Evolutionary conservation across 1,140 invertebrate species (phyloP), one percentile per base, ranked within the genome.

Genomic region (Orius insidiosus): DNA sequence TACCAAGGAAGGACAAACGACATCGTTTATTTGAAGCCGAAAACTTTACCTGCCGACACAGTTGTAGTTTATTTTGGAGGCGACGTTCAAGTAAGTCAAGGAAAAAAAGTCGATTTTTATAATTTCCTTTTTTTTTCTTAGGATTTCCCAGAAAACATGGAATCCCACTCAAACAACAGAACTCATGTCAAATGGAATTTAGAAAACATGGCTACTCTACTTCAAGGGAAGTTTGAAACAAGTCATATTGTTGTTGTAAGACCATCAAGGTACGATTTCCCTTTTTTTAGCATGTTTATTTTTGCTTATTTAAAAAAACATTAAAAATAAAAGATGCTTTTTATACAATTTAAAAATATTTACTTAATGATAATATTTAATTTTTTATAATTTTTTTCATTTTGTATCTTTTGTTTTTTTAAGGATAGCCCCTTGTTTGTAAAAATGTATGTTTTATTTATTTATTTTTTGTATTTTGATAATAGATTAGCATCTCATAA

Each of bases 61-160:
- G 68, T 72, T 14, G 69, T 85, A 36, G 69, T 88, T 9, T 88
- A 74, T 63, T 89, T 87, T 64, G 82, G 83, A 11, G 85, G 85
- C 31, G 85, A 88, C 64, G 74, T 86, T n/a, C 85, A 87, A 71
- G 81, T 83, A 62, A 37, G 40, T 31, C 14, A 31, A 10, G 3
- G 13, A 3, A 3, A 35, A 15, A 10, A 35, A n/a, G n/a, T n/a
- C n/a, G n/a, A n/a, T n/a, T n/a, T n/a, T n/a, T 31, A 31, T 10
- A 33, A 5, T 45, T 30, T 9, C 10, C 9, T 16, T 37, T 8
- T 14, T 14, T 42, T 36, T 35, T 34, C 19, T 45, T 58, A 86
- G 80, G 82, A 88, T 60, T 85, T 80, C 58, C 70, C 72, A 38
- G 84, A 87, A 60, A 70, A 72, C 54, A 88, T 89, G 85, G 67